phyloP scores from a whole-genome alignment of 2,113 vertebrate species.

The Anas platyrhynchos region DNA sequence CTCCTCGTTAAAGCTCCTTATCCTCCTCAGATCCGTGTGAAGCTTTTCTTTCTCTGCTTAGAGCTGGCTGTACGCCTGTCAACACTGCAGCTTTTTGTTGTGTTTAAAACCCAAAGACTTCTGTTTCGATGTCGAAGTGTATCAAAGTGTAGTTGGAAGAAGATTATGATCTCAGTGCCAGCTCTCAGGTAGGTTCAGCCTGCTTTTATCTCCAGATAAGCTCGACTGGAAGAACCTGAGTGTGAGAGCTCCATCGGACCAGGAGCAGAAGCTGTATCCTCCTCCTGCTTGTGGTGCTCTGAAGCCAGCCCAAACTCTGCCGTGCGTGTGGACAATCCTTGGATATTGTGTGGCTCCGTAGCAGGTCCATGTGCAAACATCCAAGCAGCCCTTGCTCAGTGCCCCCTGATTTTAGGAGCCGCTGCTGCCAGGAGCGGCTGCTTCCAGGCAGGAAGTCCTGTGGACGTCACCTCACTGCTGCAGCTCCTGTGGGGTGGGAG shows the following conservation, averaged over 20 bases:
- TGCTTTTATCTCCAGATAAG: too few species aligned
- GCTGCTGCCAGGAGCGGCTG: rapidly evolving
- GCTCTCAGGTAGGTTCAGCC: rapidly evolving
- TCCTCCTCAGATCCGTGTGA: rapidly evolving
- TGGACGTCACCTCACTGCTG: rapidly evolving
- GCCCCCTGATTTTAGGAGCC: rapidly evolving
- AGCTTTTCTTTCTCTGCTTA: not conserved
- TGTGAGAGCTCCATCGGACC: rapidly evolving
- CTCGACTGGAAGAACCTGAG: not conserved
- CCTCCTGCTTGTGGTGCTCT: not conserved
- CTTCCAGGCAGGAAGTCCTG: not conserved
- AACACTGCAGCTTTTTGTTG: not conserved
- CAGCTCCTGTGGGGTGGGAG: not conserved
- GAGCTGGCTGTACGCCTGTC: rapidly evolving
- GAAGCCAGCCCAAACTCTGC: rapidly evolving
- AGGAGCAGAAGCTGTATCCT: not conserved
- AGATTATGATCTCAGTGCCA: too few species aligned
- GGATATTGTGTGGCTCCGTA: not conserved
- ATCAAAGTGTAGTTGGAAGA: not conserved
- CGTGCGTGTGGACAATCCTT: rapidly evolving
- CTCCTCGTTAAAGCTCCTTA: not conserved
- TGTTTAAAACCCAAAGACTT: not conserved
- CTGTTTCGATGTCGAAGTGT: not conserved
- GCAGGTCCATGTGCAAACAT: rapidly evolving
- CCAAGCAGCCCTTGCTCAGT: not conserved